Evolutionary conservation across 1,140 invertebrate species (phyloP), one percentile per base, ranked within the genome.

Genomic region (Papilio helenus): DNA sequence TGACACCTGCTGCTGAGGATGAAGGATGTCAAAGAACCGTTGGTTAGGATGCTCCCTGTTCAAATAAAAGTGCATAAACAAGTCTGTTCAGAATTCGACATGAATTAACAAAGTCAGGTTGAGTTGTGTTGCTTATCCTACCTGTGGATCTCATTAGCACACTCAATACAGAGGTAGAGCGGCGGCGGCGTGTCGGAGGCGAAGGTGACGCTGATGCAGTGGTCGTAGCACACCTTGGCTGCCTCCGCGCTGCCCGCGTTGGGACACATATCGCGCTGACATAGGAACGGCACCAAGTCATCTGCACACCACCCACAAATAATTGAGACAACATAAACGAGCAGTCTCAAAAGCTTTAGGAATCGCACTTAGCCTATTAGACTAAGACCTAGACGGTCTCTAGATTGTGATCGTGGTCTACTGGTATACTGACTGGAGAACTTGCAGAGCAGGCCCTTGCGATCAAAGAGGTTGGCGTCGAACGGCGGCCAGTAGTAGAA

Each of bases 401-500:
- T 39, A 39, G 34, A 7, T 39, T 29, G 23, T 71, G 16, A 71
- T 39, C 34, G 65, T 20, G 16, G 2, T 26, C 5, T 20, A 61
- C 55, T 61, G 5, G 26, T 29, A 65, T 65, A 88, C 95, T 96
- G 92, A 98, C 98, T 98, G 81, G 97, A 97, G 90, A 99, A 97
- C 95, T 98, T 99, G 82, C 98, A 97, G 76, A 99, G 96, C 49
- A 99, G 96, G 0, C 97, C 97, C 88, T 98, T 97, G 68, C 98
- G 96, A 90, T 99, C 99, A 87, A 98, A 98, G 3, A 99, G 96
- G 88, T 98, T 98, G 23, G 98, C 97, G 95, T 99, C 99, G 84
- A 99, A 97, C 3, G 99, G 97, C n/a, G 99, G 99, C 99, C 99
- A 99, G 92, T 99, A 99, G 94, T 99, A 99, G 94, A 99, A 99